These are phyloP conservation scores for Enteromius viviparus DNA, from an alignment of 2,797 vertebrate genomes.

Conservation along the genomic window DNA sequence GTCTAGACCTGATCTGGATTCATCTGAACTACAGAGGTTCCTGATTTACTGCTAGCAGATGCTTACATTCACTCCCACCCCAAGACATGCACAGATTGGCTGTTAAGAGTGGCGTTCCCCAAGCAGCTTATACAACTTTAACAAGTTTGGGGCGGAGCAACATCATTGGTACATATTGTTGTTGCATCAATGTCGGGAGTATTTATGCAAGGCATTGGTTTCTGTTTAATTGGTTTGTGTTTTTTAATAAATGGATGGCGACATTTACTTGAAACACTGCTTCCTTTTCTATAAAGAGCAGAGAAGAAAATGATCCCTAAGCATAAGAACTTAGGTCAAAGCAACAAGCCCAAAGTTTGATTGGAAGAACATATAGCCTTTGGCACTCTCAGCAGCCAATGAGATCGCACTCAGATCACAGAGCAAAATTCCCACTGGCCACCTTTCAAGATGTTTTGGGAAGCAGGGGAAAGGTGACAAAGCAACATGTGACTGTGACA, in stretches of 20 bases:
- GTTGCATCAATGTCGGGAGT: neutral
- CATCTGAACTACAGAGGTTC: conserved; percentile 4
- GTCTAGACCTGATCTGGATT: conserved; percentile 20
- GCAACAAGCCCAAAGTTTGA: conserved; percentile 3
- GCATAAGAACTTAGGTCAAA: neutral
- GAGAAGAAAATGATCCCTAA: neutral
- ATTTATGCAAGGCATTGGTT: neutral
- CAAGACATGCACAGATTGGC: conserved; percentile 65
- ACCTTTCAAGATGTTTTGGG: neutral
- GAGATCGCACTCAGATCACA: neutral
- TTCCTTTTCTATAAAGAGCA: neutral
- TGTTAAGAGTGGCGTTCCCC: conserved; percentile 48
- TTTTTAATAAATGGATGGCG: neutral
- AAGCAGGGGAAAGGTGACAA: conserved; percentile 33
- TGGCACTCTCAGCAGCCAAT: conserved; percentile 10
- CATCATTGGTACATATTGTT: conserved; percentile 21
- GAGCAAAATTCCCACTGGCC: neutral
- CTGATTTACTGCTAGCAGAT: conserved; percentile 67
- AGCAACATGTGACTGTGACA: conserved; percentile 14
- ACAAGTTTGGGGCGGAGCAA: conserved; percentile 43
- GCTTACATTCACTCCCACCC: conserved; percentile 61
- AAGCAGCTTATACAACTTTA: conserved; percentile 49
- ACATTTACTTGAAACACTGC: neutral
- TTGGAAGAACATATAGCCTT: neutral
- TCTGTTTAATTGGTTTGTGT: neutral